Evolutionary conservation across 1,140 invertebrate species (phyloP).

Genomic region (Lasioglossum baleicum): DNA sequence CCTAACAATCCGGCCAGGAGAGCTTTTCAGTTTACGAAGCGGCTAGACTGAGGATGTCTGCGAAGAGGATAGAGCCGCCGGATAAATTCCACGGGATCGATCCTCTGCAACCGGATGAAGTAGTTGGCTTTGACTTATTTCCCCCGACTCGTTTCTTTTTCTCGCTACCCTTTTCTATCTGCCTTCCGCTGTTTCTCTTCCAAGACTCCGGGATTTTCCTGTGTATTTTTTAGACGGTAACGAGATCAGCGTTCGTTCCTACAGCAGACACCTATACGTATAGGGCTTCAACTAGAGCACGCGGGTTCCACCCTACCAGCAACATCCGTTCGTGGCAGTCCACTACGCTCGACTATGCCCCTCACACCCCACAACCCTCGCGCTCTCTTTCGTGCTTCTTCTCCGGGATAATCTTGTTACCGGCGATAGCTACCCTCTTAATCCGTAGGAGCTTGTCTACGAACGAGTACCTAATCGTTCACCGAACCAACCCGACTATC

Average conservation of each 20-base stretch:
- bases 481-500: slow-evolving; percentile 52
- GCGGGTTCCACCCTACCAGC: slow-evolving; percentile 53
- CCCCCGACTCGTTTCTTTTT: background rate
- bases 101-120: background rate
- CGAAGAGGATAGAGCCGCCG: background rate
- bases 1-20: background rate
- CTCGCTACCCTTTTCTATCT: background rate
- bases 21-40: background rate
- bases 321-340: slow-evolving; percentile 47
- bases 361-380: background rate
- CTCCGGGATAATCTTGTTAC: slow-evolving; percentile 74
- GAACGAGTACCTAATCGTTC: slow-evolving; percentile 71
- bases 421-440: slow-evolving; percentile 71
- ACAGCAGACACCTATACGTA: slow-evolving; percentile 58
- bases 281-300: slow-evolving; percentile 76
- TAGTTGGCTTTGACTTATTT: background rate
- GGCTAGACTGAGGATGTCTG: background rate
- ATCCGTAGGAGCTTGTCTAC: slow-evolving; percentile 69
- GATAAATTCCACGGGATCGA: slow-evolving; percentile 17
- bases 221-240: slow-evolving; percentile 65
- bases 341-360: slow-evolving; percentile 16
- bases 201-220: slow-evolving; percentile 59
- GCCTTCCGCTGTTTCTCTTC: background rate
- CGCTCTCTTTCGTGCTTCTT: slow-evolving; percentile 42
- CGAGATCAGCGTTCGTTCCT: slow-evolving; percentile 69